Evolutionary conservation across 2,113 vertebrate genomes (phyloP).

Genomic region (Sisor rabdophorus): DNA sequence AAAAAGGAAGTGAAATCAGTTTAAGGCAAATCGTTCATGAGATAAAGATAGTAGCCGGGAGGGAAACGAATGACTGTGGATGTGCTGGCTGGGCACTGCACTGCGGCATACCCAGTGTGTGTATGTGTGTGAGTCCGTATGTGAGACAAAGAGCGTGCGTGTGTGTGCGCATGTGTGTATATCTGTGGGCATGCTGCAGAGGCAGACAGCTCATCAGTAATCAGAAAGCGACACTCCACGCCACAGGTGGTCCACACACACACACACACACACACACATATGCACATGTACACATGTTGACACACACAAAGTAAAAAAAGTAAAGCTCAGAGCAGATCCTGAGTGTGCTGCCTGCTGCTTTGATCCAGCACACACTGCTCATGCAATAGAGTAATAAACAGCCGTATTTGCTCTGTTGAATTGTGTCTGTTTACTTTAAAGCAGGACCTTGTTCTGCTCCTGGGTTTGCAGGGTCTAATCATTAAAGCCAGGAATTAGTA

Average conservation of each 20-base stretch:
- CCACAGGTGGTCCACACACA: too few species aligned
- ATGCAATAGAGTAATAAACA: neutral
- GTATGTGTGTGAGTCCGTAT: too few species aligned
- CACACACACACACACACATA: neutral
- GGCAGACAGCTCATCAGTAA: too few species aligned
- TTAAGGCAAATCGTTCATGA: neutral
- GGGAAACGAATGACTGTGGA: constrained; percentile 59
- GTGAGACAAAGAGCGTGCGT: too few species aligned
- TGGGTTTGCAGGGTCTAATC: neutral
- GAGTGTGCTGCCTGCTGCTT: constrained; percentile 16
- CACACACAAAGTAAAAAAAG: neutral
- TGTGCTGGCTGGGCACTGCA: constrained; percentile 65
- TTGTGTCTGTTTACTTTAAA: constrained; percentile 7
- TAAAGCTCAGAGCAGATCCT: constrained; percentile 3
- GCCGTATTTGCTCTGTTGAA: neutral
- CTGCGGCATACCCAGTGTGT: constrained; percentile 64
- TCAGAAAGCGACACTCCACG: too few species aligned
- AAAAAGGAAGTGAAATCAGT: neutral
- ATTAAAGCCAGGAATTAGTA: neutral
- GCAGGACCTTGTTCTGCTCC: neutral
- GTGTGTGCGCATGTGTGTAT: too few species aligned
- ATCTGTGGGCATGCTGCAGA: too few species aligned
- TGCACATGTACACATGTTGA: neutral
- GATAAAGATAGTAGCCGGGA: neutral
- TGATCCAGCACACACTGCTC: neutral